Base-by-base conservation (phyloP, 53 echinoderm and acorn worm genomes). In the Temnopleurus reevesii region DNA sequence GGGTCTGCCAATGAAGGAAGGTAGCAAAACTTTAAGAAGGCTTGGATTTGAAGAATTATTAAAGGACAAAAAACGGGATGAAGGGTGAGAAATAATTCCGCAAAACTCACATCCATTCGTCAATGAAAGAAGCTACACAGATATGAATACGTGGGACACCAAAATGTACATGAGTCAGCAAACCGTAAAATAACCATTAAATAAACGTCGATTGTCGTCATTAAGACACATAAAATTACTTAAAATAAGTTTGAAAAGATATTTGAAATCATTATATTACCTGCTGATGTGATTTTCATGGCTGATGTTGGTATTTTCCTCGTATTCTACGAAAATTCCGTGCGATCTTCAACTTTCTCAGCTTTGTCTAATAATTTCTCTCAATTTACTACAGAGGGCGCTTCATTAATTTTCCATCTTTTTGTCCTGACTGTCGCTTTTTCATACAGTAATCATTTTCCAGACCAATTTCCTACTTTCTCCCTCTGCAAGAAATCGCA, bases 261-360 rank as follows among this genome's bases (percentile, higher is more conserved):
- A 33, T 17, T 55, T 10, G 2, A 63, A 63, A n/a, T n/a, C 15
- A 15, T 2, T 17, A 17, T n/a, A 13, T 33, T 63, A 63, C 63
- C 63, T 63, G 63, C 63, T 63, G 63, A 63, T 63, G 63, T 63
- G 12, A 63, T 63, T 34, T 63, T 63, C 63, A 63, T 63, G 18
- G n/a, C n/a, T n/a, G n/a, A n/a, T n/a, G n/a, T n/a, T n/a, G n/a
- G n/a, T n/a, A n/a, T n/a, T n/a, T n/a, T n/a, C n/a, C n/a, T 33
- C 15, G 63, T 33, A 17, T 9, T 63, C 34, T 12, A 49, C 49
- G 15, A 15, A 23, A 63, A 30, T 23, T 27, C 10, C 34, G 15
- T 31, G 31, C 63, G 17, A 21, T 15, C 10, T 63, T 31, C 17
- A 33, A 63, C 4, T 63, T 31, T 1, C 19, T 55, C 12, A 17